Base-by-base conservation (phyloP, 1,140 invertebrate species). In the Drosophila nannoptera region DNA sequence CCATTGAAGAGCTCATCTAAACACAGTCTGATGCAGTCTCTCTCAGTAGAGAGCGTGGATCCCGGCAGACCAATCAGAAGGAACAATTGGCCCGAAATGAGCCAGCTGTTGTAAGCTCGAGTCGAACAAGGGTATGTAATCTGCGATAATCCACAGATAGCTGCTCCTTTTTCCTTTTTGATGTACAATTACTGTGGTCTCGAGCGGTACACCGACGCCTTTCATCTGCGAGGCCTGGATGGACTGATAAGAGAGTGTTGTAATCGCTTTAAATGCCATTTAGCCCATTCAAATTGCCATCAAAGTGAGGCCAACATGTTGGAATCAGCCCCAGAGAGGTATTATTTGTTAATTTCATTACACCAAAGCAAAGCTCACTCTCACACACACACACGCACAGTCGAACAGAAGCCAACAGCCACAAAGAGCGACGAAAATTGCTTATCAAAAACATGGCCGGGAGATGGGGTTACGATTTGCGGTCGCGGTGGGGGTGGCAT, bases 281-380 rank as follows among this genome's bases (percentile, higher is more conserved):
- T 75, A 14, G 8, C 69, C 77, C 77, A 86, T 86, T 87, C 65
- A 86, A 86, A 86, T 86, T 86, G 81, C 63, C 81, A 86, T 81
- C 81, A 86, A 86, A 86, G 74, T 68, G 71, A 69, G 71, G 80
- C 61, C 61, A 66, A 65, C 58, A 62, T 68, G 71, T 55, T 73
- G 72, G 58, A 64, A 67, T 63, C 65, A 43, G 65, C 50, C 42
- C 62, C 55, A 58, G 71, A 74, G 72, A 69, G 56, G 69, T 82
- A 83, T 83, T 75, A 83, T 84, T 83, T 83, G 81, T 84, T 83
- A 83, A 83, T 84, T 83, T 83, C 69, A 83, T 84, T 77, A 78
- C 66, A 62, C 50, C 62, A 66, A 70, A 56, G 31, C 7, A 43
- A 53, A 33, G 40, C 49, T 59, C 38, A 46, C 49, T 38, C 62